Base-by-base conservation (phyloP, 1,140 invertebrate species). In the Nomia melanderi region DNA sequence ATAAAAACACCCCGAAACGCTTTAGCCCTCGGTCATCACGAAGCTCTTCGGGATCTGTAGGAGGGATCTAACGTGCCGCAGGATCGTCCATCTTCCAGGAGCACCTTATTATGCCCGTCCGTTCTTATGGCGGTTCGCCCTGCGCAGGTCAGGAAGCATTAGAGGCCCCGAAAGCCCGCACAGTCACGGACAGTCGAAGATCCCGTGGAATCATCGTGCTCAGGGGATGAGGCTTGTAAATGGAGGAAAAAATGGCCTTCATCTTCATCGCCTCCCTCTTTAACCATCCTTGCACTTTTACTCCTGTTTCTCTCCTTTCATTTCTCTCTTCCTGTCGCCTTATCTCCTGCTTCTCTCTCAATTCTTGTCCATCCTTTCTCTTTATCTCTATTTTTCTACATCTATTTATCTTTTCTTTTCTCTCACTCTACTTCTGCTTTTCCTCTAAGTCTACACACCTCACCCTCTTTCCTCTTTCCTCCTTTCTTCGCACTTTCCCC, bases 161-260 rank as follows among this genome's bases (percentile, higher is more conserved):
- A 78, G 75, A 77, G 47, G 44, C 39, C 44, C 50, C 31, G 31
- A 2, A 47, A 47, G 33, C 7, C 9, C n/a, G 78, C 27, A 41
- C 33, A 36, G 70, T 64, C 70, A 64, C 59, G 70, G 53, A 73
- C 59, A 50, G 70, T 63, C 57, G 53, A 73, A 63, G 59, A 73
- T 64, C 31, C 23, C n/a, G 69, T 23, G 29, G 25, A 41, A 33
- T 20, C n/a, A n/a, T n/a, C 53, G 17, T 39, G 6, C 41, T 17
- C 41, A 9, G 33, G 54, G 79, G 80, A 79, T 83, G 79, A 87
- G 78, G 81, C 81, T 84, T 53, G 86, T 79, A 87, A 89, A 89
- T 87, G 88, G 83, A 65, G 71, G 83, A 83, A 89, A 88, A 85
- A 89, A 88, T 76, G 81, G 79, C 72, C 56, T n/a, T 39, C 71